Evolutionary conservation across 2,797 vertebrate genomes (phyloP).

Genomic region (Kryptolebias ocellatus): DNA sequence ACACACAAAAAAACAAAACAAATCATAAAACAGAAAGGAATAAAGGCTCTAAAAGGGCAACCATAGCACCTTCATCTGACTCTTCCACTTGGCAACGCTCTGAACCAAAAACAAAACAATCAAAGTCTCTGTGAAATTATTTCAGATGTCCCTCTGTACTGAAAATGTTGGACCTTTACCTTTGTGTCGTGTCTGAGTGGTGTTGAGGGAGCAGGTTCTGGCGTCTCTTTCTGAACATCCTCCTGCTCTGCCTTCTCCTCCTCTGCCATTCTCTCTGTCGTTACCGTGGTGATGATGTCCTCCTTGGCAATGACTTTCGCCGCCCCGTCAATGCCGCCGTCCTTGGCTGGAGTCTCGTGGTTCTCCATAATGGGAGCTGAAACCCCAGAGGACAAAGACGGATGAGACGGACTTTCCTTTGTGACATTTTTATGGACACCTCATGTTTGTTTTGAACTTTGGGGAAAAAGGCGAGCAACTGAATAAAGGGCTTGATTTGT

Average conservation of each 20-base stretch:
- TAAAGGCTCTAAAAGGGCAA: conserved; percentile 25
- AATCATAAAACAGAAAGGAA: conserved; percentile 29
- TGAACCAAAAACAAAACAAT: conserved; percentile 11
- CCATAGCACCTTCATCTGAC: conserved; percentile 19
- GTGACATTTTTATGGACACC: conserved; percentile 2
- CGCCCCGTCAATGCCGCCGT: conserved; percentile 83
- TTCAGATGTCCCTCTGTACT: not conserved
- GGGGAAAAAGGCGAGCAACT: not conserved
- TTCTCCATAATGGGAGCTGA: conserved; percentile 92
- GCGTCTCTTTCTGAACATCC: conserved; percentile 79
- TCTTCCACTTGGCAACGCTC: conserved; percentile 11
- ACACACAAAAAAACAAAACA: conserved; percentile 14
- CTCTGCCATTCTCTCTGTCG: conserved; percentile 91
- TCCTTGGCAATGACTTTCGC: conserved; percentile 89
- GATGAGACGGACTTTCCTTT: not conserved
- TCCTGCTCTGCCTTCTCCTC: conserved; percentile 88
- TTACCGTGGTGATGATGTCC: conserved; percentile 93
- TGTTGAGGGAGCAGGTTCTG: conserved; percentile 71
- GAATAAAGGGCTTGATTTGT: not conserved
- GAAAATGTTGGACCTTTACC: conserved; percentile 79
- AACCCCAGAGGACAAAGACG: conserved; percentile 19
- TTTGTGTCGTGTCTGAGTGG: conserved; percentile 87
- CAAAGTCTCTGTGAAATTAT: conserved; percentile 9
- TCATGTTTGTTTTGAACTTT: not conserved
- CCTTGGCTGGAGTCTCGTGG: conserved; percentile 94